Base-by-base conservation (phyloP, 64 coral and sea anemone species). In the Porites lutea region DNA sequence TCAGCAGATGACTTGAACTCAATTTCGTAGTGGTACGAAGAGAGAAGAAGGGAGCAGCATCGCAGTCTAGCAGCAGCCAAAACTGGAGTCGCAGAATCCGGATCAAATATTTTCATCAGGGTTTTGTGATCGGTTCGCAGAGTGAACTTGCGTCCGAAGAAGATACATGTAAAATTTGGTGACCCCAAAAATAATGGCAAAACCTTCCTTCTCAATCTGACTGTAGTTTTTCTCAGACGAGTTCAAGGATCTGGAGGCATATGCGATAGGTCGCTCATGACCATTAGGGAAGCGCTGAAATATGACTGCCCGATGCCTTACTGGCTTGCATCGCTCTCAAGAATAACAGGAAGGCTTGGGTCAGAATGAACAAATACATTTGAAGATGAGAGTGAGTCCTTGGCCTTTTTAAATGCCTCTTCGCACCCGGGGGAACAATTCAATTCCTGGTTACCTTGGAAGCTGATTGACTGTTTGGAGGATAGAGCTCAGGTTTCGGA, bases 111-210 rank as follows among this genome's bases (percentile, higher is more conserved):
- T 54, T 88, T 88, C 6, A 64, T 23, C n/a, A 77, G 16, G 0
- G 21, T 53, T 59, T 74, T 54, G n/a, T 63, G 87, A 19, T 59
- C 86, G 15, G 86, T 88, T 16, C 37, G 65, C 10, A 80, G 76
- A 10, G 65, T 90, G 21, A 90, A 79, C 48, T 90, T 54, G 8
- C 75, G 6, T 2, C 52, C 88, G 49, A 48, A 90, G 19, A 90
- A 37, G 59, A 11, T 90, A 90, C 88, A 90, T 80, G 76, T 90
- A 80, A 47, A 79, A 90, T 59, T 90, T 90, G 59, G 88, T 86
- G 20, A 92, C 57, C 2, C 70, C 79, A 3, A 37, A 37, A 37
- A 75, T 58, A 19, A 92, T 85, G 51, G 90, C 79, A 58, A 75
- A 79, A 48, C 52, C 72, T 44, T 92, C 82, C 55, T 92, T 89